Percentiles rank a stretch among this genome's conserved stretches.
These are phyloP conservation scores for Momotus momota DNA, from an alignment of 2,797 vertebrate species.

Conservation along the genomic window DNA sequence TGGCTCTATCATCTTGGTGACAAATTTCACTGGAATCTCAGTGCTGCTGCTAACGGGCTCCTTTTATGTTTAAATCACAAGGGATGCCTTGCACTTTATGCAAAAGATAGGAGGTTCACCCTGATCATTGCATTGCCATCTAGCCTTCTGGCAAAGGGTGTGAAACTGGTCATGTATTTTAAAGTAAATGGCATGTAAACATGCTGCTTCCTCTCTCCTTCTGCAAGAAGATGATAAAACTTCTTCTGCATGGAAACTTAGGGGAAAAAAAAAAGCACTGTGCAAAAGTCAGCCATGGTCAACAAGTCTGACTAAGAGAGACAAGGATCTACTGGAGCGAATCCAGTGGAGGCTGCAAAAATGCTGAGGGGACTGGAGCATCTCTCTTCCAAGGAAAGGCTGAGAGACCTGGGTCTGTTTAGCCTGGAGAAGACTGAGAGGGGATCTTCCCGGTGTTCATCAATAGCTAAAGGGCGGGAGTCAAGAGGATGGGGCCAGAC, in stretches of 20 bases:
- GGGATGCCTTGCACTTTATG: no score
- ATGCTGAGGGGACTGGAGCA: neutral
- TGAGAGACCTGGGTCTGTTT: neutral
- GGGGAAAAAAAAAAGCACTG: neutral
- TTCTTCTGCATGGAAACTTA: neutral
- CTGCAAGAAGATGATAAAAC: neutral
- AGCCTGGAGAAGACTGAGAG: no score
- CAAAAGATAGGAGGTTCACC: no score
- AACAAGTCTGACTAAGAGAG: neutral
- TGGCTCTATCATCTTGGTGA: no score
- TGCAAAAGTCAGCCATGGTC: neutral
- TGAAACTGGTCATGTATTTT: neutral
- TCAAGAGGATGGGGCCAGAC: no score
- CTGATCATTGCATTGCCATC: neutral
- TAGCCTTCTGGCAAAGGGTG: neutral
- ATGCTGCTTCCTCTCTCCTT: neutral
- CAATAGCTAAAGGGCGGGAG: no score
- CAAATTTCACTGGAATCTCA: no score
- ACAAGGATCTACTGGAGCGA: neutral
- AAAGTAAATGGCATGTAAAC: neutral
- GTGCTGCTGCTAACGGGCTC: no score
- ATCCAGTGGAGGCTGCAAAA: neutral
- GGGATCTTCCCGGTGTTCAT: no score
- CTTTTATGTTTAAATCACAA: no score
- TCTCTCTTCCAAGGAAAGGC: neutral